Evolutionary conservation across 2,888 invertebrate species (phyloP).

Genomic region (Pollenia amentaria): DNA sequence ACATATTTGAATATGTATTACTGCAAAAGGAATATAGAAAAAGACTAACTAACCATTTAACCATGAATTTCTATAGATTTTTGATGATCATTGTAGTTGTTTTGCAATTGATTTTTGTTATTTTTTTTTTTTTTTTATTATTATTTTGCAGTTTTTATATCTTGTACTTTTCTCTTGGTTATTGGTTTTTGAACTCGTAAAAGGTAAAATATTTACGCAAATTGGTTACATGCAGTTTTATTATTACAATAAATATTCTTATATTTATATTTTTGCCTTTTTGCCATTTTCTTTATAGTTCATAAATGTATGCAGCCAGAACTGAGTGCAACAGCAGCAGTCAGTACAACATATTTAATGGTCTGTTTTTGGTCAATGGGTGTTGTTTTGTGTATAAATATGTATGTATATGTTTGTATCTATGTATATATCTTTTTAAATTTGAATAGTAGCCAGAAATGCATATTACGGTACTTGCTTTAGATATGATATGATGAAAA

Average conservation of each 20-base stretch:
- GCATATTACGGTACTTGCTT: slow-evolving; percentile 69
- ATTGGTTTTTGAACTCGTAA: slow-evolving; percentile 52
- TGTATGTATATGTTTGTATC: background rate
- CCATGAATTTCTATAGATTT: slow-evolving; percentile 62
- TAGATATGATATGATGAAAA: slow-evolving; percentile 70
- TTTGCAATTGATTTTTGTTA: slow-evolving; percentile 68
- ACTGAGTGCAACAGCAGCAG: slow-evolving; percentile 8
- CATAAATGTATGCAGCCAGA: slow-evolving; percentile 18
- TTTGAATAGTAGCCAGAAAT: slow-evolving; percentile 63
- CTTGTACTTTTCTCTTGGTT: slow-evolving; percentile 21
- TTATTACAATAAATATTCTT: slow-evolving; percentile 51
- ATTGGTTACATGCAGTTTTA: slow-evolving; percentile 70
- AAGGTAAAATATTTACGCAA: slow-evolving; percentile 73
- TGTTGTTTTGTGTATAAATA: slow-evolving; percentile 32
- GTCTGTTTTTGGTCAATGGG: slow-evolving; percentile 57
- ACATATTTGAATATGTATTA: slow-evolving; percentile 25
- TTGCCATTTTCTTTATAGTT: slow-evolving; percentile 47
- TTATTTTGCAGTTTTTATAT: slow-evolving; percentile 23
- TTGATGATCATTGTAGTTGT: slow-evolving; percentile 65
- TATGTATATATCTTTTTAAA: slow-evolving; percentile 10
- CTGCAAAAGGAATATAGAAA: slow-evolving; percentile 11
- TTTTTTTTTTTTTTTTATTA: slow-evolving; percentile 42
- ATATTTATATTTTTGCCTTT: background rate
- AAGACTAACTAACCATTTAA: slow-evolving; percentile 33
- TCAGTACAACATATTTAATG: slow-evolving; percentile 43